These are phyloP conservation scores for Micrasema longulum DNA, from an alignment of 1,140 invertebrate genomes.

Conservation along the genomic window DNA sequence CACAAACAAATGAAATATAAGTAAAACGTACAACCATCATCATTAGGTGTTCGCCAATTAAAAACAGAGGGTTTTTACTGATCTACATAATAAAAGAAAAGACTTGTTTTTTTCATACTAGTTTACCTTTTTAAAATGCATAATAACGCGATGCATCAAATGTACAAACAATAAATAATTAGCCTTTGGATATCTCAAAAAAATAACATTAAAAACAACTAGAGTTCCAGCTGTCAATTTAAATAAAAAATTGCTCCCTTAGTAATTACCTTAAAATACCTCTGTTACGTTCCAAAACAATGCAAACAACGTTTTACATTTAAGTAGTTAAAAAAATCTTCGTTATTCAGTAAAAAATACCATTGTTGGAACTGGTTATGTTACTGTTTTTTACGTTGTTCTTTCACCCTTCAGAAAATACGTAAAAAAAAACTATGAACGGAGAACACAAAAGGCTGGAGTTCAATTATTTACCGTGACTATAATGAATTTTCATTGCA, in stretches of 20 bases:
- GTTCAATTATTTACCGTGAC: slow-evolving; percentile 36
- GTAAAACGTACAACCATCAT: too few species aligned
- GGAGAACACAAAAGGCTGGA: background rate
- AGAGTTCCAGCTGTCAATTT: slow-evolving; percentile 10
- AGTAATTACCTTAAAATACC: slow-evolving; percentile 15
- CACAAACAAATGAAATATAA: too few species aligned
- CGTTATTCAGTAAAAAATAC: slow-evolving; percentile 43
- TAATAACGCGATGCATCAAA: background rate
- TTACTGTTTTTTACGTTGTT: slow-evolving; percentile 27
- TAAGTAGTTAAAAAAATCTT: slow-evolving; percentile 13
- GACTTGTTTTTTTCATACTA: too few species aligned
- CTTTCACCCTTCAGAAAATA: slow-evolving; percentile 24
- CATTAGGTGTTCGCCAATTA: background rate
- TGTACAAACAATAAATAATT: background rate
- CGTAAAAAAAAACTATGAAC: slow-evolving; percentile 34
- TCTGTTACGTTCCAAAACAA: slow-evolving; percentile 32
- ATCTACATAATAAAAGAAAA: too few species aligned
- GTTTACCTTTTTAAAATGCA: too few species aligned
- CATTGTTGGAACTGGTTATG: slow-evolving; percentile 35
- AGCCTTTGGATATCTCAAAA: background rate
- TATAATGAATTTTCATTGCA: slow-evolving; percentile 43
- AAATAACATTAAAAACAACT: too few species aligned
- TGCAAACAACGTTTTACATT: slow-evolving; percentile 34
- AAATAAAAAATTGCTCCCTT: background rate
- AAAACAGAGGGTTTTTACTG: too few species aligned